Conservation (phyloP, 30 jellyfish, hydroid and myxozoan genomes). For the Aurelia coerulea region DNA sequence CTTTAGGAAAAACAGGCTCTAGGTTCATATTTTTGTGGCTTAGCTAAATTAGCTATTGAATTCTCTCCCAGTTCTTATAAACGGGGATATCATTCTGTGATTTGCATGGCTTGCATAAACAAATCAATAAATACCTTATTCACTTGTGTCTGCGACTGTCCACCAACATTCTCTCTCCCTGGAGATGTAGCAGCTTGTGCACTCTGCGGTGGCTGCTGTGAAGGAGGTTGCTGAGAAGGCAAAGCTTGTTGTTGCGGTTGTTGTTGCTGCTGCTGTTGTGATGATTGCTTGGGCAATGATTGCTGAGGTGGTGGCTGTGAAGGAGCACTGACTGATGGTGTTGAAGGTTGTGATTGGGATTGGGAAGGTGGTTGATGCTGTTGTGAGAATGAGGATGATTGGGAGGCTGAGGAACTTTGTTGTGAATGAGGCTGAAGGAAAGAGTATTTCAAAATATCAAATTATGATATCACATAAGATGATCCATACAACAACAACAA, state of each 20-base stretch:
- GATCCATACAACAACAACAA: too few relatives aligned
- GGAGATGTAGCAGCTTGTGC: conserved; percentile 81
- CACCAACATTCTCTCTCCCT: conserved; percentile 51
- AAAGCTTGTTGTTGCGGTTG: conserved; percentile 52
- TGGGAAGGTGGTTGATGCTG: conserved; percentile 20
- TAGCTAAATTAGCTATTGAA: too few relatives aligned
- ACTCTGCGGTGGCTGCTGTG: conserved; percentile 62
- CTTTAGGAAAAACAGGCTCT: too few relatives aligned
- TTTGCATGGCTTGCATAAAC: too few relatives aligned
- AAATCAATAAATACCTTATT: conserved; percentile 10
- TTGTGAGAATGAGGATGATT: conserved; percentile 21
- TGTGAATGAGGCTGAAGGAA: conserved; percentile 17
- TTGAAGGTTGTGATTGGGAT: conserved; percentile 12
- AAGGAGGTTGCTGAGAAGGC: conserved; percentile 50
- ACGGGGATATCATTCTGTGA: too few relatives aligned
- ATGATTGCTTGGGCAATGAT: conserved; percentile 28
- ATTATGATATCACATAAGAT: too few relatives aligned
- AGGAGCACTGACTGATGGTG: conserved; percentile 33
- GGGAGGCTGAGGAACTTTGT: conserved; percentile 7
- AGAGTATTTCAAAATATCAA: too few relatives aligned
- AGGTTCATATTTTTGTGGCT: too few relatives aligned
- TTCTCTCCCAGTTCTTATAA: too few relatives aligned
- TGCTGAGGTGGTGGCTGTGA: conserved; percentile 47
- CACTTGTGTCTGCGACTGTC: conserved; percentile 94
- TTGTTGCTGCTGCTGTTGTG: conserved; percentile 67